These are phyloP conservation scores for Plebejus melissa DNA, from an alignment of 2,888 invertebrate genomes.

Conservation along the genomic window DNA sequence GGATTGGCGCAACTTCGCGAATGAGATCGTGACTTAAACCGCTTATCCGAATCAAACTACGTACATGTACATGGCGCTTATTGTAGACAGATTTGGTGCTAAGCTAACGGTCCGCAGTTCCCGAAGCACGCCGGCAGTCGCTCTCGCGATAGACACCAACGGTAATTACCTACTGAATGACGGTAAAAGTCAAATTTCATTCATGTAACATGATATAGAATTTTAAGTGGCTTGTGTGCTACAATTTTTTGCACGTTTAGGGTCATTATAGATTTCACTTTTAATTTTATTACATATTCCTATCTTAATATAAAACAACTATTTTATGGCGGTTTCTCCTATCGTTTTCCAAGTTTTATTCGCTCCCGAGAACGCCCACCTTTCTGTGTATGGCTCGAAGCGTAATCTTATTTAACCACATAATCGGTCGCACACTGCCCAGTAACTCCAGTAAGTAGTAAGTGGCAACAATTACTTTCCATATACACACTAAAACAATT, in stretches of 20 bases:
- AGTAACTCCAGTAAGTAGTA: constrained; percentile 8
- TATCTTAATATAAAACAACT: background rate
- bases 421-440: background rate
- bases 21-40: constrained; percentile 70
- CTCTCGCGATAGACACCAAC: constrained; percentile 60
- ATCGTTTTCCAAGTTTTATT: background rate
- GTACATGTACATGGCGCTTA: constrained; percentile 51
- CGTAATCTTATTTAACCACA: constrained; percentile 7
- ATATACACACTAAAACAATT: constrained; percentile 5
- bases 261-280: constrained; percentile 21
- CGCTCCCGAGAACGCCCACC: background rate
- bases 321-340: constrained; percentile 7
- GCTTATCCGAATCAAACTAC: constrained; percentile 71
- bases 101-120: constrained; percentile 49
- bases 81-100: constrained; percentile 75
- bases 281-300: background rate
- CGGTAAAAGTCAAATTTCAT: constrained; percentile 31
- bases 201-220: background rate
- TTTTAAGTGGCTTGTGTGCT: background rate
- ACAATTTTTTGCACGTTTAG: constrained; percentile 10
- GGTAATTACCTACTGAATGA: constrained; percentile 51
- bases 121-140: constrained; percentile 52
- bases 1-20: constrained; percentile 66
- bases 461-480: constrained; percentile 13
- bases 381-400: constrained; percentile 6